Evolutionary conservation across 2,113 vertebrate species (phyloP).

Genomic region (Scortum barcoo): DNA sequence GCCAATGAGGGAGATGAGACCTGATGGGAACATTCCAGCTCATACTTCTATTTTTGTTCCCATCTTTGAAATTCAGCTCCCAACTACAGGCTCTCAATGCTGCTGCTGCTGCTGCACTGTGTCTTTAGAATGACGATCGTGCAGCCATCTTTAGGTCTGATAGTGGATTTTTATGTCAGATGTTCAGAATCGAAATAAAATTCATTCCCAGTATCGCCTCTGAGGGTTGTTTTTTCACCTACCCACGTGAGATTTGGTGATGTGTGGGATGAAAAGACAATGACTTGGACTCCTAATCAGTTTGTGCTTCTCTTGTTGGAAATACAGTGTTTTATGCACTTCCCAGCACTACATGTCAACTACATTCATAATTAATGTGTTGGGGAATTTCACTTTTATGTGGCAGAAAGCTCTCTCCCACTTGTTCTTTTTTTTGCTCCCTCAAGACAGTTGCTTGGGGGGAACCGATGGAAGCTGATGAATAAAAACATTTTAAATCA

Average conservation of each 20-base stretch:
- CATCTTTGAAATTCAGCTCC: conserved; percentile 43
- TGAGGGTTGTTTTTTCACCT: not conserved
- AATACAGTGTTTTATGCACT: conserved; percentile 26
- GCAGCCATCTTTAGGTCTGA: not conserved
- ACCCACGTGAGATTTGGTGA: not conserved
- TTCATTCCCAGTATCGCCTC: not conserved
- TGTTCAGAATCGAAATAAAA: conserved; percentile 10
- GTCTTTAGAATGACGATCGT: conserved; percentile 19
- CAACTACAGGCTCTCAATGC: conserved; percentile 6
- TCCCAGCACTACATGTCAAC: conserved; percentile 32
- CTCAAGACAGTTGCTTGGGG: not conserved
- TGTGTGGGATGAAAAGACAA: not conserved
- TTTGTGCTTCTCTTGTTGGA: conserved; percentile 2
- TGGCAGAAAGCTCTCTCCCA: not conserved
- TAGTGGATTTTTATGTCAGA: not conserved
- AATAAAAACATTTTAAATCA: not conserved
- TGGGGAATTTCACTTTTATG: conserved; percentile 36
- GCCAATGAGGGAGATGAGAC: conserved; percentile 60
- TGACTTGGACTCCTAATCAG: not conserved
- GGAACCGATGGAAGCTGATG: not conserved
- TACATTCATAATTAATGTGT: conserved; percentile 57
- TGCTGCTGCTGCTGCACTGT: not conserved
- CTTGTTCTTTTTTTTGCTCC: conserved; percentile 3
- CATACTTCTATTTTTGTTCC: conserved; percentile 60
- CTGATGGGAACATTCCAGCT: conserved; percentile 52